These are phyloP conservation scores for Napeogenes sylphis DNA, from an alignment of 2,888 invertebrate species.

Conservation along the genomic window DNA sequence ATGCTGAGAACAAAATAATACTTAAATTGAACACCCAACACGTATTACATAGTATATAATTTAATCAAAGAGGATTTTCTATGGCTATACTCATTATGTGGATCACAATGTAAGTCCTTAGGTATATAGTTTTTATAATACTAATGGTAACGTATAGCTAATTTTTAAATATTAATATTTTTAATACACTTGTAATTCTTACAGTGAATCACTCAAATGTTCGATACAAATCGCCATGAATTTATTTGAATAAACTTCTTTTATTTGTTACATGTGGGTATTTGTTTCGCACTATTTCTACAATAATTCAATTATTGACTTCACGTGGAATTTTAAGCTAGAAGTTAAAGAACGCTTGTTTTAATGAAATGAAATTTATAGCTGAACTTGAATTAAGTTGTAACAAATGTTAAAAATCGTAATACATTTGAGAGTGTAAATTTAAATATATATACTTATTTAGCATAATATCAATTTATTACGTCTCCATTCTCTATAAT, in stretches of 20 bases:
- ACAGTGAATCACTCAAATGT: conserved; percentile 6
- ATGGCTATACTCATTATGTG: too few species aligned
- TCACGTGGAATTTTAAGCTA: not conserved
- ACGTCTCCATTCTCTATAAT: too few species aligned
- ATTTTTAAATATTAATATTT: too few species aligned
- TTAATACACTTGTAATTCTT: too few species aligned
- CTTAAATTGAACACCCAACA: conserved; percentile 4
- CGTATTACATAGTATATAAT: conserved; percentile 1
- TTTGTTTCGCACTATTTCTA: not conserved
- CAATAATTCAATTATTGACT: not conserved
- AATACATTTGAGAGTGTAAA: too few species aligned
- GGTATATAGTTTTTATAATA: too few species aligned
- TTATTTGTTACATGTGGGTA: not conserved
- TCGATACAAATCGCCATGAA: conserved; percentile 12
- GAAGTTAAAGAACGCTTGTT: not conserved
- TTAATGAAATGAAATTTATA: not conserved
- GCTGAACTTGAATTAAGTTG: too few species aligned
- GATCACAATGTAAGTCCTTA: too few species aligned
- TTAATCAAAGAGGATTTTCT: not conserved
- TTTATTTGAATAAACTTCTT: conserved; percentile 14
- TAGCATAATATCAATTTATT: too few species aligned
- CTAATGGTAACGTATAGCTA: too few species aligned
- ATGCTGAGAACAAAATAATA: conserved; percentile 7
- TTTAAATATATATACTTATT: too few species aligned
- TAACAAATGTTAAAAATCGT: too few species aligned